Percentiles rank a stretch among this genome's conserved stretches.
Evolutionary conservation across 2,797 vertebrate species (phyloP).

Genomic region (Emydoidea blandingii): DNA sequence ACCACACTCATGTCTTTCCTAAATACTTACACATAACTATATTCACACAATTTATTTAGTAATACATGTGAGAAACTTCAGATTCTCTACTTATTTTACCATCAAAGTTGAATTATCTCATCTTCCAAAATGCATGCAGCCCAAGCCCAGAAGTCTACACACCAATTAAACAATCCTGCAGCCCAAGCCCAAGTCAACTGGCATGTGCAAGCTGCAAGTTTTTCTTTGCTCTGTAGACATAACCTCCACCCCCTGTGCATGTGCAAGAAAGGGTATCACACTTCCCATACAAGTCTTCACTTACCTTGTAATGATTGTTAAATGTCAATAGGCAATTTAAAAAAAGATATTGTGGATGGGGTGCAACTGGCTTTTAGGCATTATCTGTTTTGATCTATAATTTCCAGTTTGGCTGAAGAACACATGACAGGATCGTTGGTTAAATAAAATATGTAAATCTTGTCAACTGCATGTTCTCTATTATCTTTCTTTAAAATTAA

Average conservation of each 20-base stretch:
- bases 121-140: too few species aligned
- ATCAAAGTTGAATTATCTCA: background rate
- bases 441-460: background rate
- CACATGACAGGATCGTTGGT: background rate
- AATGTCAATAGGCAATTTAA: background rate
- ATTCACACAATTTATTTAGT: background rate
- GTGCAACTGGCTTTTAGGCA: background rate
- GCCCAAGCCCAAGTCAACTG: background rate
- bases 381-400: background rate
- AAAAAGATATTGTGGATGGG: background rate
- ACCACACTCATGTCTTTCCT: background rate
- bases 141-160: background rate
- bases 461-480: background rate
- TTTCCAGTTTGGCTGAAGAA: background rate
- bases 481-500: background rate
- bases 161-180: background rate
- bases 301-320: background rate
- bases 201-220: too few species aligned
- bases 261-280: background rate
- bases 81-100: background rate
- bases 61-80: background rate
- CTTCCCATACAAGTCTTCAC: fast-evolving
- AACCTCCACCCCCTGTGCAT: too few species aligned
- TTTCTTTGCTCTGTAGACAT: background rate
- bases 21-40: background rate